Evolutionary conservation across 2,888 invertebrate genomes (phyloP).

Genomic region (Erebia epiphron): DNA sequence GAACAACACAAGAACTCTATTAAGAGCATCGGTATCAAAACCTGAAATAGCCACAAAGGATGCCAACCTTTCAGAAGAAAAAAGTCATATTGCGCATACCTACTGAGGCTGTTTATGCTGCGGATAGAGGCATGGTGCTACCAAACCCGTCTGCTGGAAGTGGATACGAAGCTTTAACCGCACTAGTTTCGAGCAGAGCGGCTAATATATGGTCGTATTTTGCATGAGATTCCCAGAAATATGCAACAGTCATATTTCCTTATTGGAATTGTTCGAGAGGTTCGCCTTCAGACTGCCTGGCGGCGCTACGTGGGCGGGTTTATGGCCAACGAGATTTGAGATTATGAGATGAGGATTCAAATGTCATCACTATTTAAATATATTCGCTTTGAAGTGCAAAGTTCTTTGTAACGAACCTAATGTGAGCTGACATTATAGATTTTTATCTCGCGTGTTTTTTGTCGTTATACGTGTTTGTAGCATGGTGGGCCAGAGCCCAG

Average conservation of each 20-base stretch:
- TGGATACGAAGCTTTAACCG: not conserved
- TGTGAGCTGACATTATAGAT: not conserved
- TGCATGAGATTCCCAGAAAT: slow-evolving; percentile 54
- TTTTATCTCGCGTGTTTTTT: slow-evolving; percentile 4
- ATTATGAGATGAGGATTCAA: slow-evolving; percentile 29
- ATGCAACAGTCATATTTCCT: slow-evolving; percentile 47
- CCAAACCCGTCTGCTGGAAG: too few species aligned
- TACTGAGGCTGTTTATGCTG: too few species aligned
- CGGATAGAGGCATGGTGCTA: too few species aligned
- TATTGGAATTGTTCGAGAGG: slow-evolving; percentile 51
- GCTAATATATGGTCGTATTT: slow-evolving; percentile 42
- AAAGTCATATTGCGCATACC: too few species aligned
- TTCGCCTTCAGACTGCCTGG: slow-evolving; percentile 71
- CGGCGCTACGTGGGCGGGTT: slow-evolving; percentile 50
- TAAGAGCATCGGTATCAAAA: too few species aligned
- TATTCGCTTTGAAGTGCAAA: slow-evolving; percentile 17
- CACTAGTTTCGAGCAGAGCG: slow-evolving; percentile 36
- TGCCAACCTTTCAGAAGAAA: too few species aligned
- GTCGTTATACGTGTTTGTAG: too few species aligned
- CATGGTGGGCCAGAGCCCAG: too few species aligned
- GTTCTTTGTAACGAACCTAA: not conserved
- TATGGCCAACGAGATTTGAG: slow-evolving; percentile 28
- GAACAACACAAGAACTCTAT: too few species aligned
- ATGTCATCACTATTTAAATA: slow-evolving; percentile 31
- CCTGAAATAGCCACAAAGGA: too few species aligned